Percentiles rank a stretch among this genome's conserved stretches.
phyloP scores from a whole-genome alignment of 2,888 invertebrate genomes.

The Ommatoiulus sabulosus region DNA sequence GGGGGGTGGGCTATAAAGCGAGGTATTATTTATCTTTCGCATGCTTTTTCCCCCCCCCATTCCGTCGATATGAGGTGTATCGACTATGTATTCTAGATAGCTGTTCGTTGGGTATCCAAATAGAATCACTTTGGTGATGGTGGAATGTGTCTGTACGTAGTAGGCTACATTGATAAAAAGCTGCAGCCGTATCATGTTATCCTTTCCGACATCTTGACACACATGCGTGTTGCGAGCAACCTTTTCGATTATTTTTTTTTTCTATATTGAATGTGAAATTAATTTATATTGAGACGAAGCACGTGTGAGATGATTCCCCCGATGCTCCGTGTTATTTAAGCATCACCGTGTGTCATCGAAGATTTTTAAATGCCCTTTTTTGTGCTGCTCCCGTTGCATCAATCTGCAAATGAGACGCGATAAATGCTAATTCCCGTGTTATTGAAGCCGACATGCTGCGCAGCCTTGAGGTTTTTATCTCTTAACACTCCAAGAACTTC shows the following conservation, averaged over 20 bases:
- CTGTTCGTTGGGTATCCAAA: not conserved
- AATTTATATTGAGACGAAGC: constrained; percentile 29
- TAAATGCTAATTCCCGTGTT: not conserved
- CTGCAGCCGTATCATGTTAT: constrained; percentile 39
- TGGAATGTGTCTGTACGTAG: not conserved
- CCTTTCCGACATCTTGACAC: constrained; percentile 35
- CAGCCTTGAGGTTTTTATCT: not conserved
- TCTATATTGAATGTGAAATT: constrained; percentile 31
- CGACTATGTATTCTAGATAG: not conserved
- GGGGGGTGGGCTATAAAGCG: not conserved
- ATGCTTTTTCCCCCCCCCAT: not conserved
- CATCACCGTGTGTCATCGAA: constrained; percentile 38
- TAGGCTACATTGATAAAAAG: not conserved
- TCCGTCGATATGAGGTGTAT: no score
- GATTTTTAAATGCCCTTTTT: not conserved
- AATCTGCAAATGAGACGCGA: constrained; percentile 6
- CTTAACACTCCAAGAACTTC: not conserved
- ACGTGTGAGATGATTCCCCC: constrained; percentile 44
- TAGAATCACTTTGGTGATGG: not conserved
- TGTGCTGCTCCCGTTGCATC: not conserved
- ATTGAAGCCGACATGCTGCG: not conserved
- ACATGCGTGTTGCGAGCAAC: constrained; percentile 18
- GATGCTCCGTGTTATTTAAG: constrained; percentile 4
- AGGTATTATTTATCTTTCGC: not conserved
- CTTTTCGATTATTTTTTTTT: constrained; percentile 22